Base-by-base conservation (phyloP, 2,888 invertebrate genomes). In the Trachelus stipa region DNA sequence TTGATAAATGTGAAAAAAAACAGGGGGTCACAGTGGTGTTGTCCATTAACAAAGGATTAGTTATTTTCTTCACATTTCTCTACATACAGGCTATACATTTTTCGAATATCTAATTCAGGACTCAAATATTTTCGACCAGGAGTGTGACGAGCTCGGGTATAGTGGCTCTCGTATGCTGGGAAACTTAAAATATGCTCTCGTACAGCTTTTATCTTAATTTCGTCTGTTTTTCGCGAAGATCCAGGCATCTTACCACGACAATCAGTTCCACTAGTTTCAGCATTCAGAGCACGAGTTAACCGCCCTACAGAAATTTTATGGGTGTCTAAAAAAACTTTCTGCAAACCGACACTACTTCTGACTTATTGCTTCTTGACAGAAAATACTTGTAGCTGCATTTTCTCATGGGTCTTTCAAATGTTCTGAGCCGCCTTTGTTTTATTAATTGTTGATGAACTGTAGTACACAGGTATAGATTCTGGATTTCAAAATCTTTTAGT, bases 1-100 rank as follows among this genome's bases (percentile, higher is more conserved):
- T 35, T 35, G 11, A 35, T 35, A 11, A 35, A 35, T 35, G 35
- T 35, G 35, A 11, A 11, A 35, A 35, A 35, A 35, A 35, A 35
- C 35, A 35, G 31, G 40, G 76, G 76, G 40, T 73, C 73, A 76
- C 76, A 76, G 76, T 76, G 73, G 37, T 76, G 76, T 76, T 76
- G 76, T 76, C 76, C 73, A 73, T 77, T 73, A 73, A 77, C 34
- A 76, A 75, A 76, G 34, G 37, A 71, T 81, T 76, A 68, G 73
- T 82, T 81, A 80, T 82, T 82, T 80, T 82, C 79, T 68, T 79
- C 77, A 79, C 82, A 84, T 77, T 83, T 75, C 76, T 79, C 79
- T 78, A 80, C 81, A 78, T 84, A 84, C 34, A 83, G 79, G 79
- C 77, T 80, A 81, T 79, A 83, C 83, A 83, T 84, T 83, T 80